These are phyloP conservation scores for Mionectes olivaceus DNA, from an alignment of 2,797 vertebrate genomes.

Conservation along the genomic window DNA sequence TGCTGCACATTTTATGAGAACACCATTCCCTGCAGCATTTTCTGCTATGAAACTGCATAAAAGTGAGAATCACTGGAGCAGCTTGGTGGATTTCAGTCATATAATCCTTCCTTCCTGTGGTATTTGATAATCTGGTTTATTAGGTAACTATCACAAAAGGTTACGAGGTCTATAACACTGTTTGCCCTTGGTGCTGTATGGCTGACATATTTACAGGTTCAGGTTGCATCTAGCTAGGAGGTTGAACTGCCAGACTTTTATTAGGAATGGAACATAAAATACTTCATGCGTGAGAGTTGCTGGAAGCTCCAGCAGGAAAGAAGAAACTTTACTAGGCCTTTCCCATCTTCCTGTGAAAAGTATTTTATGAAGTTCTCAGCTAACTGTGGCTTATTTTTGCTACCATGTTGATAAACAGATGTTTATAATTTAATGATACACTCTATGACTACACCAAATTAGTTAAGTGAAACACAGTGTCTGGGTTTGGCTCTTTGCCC, in stretches of 20 bases:
- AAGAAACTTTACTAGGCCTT: neutral
- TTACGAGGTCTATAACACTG: neutral
- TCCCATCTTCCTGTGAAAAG: neutral
- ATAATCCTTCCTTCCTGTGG: neutral
- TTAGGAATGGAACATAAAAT: neutral
- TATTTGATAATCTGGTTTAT: neutral
- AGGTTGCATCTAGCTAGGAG: neutral
- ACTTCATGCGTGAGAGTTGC: neutral
- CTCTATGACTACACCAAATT: neutral
- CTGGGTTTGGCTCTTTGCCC: slow-evolving; percentile 38
- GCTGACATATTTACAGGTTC: neutral
- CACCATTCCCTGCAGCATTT: neutral
- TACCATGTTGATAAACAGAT: neutral
- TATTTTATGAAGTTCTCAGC: neutral
- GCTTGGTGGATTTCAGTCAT: neutral
- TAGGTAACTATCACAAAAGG: neutral
- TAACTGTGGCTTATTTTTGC: neutral
- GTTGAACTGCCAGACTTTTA: neutral
- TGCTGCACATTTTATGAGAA: neutral
- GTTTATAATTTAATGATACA: neutral
- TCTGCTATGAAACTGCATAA: neutral
- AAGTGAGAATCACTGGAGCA: neutral
- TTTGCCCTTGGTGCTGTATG: neutral
- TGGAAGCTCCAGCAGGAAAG: neutral
- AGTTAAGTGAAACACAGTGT: neutral